Evolutionary conservation across 1,140 invertebrate genomes (phyloP).

Genomic region (Drosophila triauraria): DNA sequence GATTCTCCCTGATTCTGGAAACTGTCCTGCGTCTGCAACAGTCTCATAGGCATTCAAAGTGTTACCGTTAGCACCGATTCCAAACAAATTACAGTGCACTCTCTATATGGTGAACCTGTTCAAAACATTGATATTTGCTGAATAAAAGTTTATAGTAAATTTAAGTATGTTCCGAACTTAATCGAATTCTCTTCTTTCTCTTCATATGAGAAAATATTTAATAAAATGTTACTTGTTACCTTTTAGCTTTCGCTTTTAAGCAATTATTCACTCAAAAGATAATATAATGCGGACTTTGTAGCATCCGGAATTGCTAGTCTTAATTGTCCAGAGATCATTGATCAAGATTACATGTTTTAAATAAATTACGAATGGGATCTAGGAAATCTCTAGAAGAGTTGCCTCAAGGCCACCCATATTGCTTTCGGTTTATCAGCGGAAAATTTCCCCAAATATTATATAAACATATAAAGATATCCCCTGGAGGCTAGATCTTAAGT

Average conservation of each 20-base stretch:
- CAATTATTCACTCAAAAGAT: not conserved
- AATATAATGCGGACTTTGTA: not conserved
- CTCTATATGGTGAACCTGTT: not conserved
- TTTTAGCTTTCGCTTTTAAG: no score
- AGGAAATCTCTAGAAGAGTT: not conserved
- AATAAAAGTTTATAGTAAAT: not conserved
- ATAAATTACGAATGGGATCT: not conserved
- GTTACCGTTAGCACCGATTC: not conserved
- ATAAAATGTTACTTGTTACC: no score
- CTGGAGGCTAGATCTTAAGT: no score
- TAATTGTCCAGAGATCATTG: no score
- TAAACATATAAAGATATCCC: not conserved
- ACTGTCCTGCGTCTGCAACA: not conserved
- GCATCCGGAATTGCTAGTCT: not conserved
- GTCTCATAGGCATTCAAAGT: not conserved
- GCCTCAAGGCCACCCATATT: not conserved
- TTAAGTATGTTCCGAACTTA: not conserved
- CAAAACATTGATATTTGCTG: not conserved
- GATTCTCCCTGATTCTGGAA: conserved; percentile 15
- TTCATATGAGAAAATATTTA: no score
- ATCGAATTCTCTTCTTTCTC: not conserved
- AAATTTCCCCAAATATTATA: not conserved
- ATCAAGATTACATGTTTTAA: not conserved
- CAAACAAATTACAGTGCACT: not conserved
- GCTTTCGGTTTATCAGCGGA: not conserved